Conservation (phyloP, 2,113 vertebrate genomes). For the Pipa parva region DNA sequence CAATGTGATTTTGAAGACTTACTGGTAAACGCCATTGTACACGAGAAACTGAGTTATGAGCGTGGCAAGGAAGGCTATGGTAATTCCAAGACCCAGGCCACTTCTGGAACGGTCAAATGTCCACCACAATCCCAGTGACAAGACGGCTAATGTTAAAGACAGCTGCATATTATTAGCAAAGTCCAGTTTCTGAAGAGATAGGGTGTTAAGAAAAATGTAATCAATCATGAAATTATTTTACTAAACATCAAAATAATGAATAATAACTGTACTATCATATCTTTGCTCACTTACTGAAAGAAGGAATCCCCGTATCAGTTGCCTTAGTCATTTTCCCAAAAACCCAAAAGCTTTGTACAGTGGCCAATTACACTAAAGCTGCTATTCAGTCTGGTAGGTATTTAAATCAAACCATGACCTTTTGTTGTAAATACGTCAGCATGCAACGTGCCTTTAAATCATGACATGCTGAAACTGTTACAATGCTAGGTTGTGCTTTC, state of each 20-base stretch:
- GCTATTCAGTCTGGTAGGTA: too few species aligned
- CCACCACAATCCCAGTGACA: conserved; percentile 78
- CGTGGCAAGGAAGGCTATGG: conserved; percentile 73
- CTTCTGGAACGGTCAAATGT: conserved; percentile 76
- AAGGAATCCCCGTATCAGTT: too few species aligned
- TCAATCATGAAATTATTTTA: too few species aligned
- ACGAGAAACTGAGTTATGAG: conserved; percentile 76
- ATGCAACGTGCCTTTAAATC: too few species aligned
- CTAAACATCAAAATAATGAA: neutral
- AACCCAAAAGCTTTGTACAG: too few species aligned
- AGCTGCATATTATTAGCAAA: conserved; percentile 77
- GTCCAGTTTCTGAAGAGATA: conserved; percentile 67
- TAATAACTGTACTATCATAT: neutral
- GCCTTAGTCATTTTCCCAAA: too few species aligned
- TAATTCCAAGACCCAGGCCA: conserved; percentile 78
- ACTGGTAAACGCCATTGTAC: conserved; percentile 79
- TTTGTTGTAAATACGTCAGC: too few species aligned
- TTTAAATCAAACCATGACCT: too few species aligned
- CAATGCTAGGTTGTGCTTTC: too few species aligned
- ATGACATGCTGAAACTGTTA: too few species aligned
- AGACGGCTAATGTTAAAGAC: conserved; percentile 70
- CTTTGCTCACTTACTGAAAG: too few species aligned
- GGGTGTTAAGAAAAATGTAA: conserved; percentile 55
- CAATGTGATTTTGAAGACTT: too few species aligned
- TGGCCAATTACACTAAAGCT: neutral